Evolutionary conservation across 1,140 invertebrate genomes (phyloP).

Genomic region (Cyphomyrmex costatus): DNA sequence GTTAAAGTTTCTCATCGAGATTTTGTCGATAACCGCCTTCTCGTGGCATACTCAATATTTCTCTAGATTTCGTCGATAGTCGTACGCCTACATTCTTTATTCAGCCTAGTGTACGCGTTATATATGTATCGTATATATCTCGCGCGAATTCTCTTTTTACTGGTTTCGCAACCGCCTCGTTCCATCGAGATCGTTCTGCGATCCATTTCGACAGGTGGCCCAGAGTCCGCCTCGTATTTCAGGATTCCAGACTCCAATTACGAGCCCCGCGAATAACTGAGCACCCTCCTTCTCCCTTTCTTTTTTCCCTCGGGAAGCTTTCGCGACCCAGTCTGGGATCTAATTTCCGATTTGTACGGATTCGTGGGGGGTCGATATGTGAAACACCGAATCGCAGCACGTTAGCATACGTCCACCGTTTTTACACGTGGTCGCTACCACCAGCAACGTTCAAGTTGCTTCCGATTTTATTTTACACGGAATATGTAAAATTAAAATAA

Average conservation of each 20-base stretch:
- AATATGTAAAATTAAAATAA: not conserved
- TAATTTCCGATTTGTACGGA: conserved; percentile 78
- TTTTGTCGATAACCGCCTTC: conserved; percentile 40
- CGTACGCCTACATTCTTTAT: conserved; percentile 39
- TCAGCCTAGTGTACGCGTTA: not conserved
- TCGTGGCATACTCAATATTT: conserved; percentile 4
- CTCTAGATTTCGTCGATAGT: conserved; percentile 59
- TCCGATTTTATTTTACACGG: conserved; percentile 9
- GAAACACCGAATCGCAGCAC: conserved; percentile 68
- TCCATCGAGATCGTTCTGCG: conserved; percentile 45
- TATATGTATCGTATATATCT: conserved; percentile 23
- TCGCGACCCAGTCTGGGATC: conserved; percentile 65
- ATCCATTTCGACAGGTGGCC: conserved; percentile 76
- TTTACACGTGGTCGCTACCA: conserved; percentile 70
- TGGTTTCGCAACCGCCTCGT: not conserved
- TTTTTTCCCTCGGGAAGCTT: not conserved
- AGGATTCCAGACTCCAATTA: conserved; percentile 78
- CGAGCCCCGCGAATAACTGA: conserved; percentile 76
- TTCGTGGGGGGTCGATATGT: conserved; percentile 77
- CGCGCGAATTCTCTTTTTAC: conserved; percentile 44
- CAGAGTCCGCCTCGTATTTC: conserved; percentile 76
- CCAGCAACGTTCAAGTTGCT: conserved; percentile 41
- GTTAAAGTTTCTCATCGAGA: conserved; percentile 43
- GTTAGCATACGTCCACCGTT: conserved; percentile 40
- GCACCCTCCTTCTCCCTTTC: not conserved